A percentile compares a stretch with the other conserved stretches of the same genome.
Conservation (phyloP, 2,797 vertebrate genomes). For the Scyliorhinus canicula region DNA sequence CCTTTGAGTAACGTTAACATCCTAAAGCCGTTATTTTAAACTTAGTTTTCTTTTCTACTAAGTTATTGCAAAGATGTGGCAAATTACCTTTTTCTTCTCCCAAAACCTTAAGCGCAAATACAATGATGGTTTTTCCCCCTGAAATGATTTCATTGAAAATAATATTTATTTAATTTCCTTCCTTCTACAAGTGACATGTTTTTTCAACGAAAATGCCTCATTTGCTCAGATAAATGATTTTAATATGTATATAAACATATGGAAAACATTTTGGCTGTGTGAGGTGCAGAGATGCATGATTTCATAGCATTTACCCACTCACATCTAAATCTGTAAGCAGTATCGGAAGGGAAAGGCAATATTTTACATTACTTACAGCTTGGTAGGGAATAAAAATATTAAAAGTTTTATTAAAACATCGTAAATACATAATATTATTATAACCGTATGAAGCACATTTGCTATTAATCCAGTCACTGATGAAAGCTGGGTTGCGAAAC, state of each 20-base stretch:
- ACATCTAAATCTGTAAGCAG: background rate
- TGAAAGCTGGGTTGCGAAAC: background rate
- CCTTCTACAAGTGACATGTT: background rate
- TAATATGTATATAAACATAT: background rate
- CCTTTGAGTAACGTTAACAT: background rate
- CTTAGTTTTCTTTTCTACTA: background rate
- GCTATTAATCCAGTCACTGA: background rate
- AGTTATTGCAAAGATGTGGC: too few relatives aligned
- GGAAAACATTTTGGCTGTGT: background rate
- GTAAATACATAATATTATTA: slow-evolving; percentile 3
- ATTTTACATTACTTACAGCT: background rate
- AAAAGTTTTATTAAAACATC: slow-evolving; percentile 14
- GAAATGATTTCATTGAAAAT: background rate
- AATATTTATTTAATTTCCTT: background rate
- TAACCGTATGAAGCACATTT: slow-evolving; percentile 12
- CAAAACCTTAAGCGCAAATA: too few relatives aligned
- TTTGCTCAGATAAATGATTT: background rate
- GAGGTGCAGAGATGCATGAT: background rate
- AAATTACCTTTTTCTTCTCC: background rate
- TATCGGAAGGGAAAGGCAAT: background rate
- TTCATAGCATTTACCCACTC: background rate
- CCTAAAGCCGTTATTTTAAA: background rate
- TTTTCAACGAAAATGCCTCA: background rate
- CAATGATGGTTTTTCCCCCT: too few relatives aligned
- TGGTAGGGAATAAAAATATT: background rate